phyloP scores from a whole-genome alignment of 2,113 vertebrate species.

The Ceratotherium simum region DNA sequence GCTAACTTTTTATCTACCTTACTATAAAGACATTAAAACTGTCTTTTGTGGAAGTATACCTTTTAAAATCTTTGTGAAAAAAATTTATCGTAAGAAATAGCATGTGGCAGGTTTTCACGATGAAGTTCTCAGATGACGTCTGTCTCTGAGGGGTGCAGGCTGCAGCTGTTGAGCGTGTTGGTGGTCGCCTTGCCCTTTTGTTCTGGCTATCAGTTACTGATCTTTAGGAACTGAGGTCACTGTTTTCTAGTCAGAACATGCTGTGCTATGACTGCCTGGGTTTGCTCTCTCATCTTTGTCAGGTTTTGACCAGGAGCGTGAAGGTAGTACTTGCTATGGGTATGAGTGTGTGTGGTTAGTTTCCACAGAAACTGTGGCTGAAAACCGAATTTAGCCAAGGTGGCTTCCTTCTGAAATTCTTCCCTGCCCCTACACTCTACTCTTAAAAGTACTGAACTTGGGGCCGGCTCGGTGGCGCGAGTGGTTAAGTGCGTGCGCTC shows the following conservation, averaged over 20 bases:
- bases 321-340: not conserved
- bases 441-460: not conserved
- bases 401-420: not conserved
- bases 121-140: not conserved
- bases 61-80: constrained; percentile 34
- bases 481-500: too few species aligned
- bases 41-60: not conserved
- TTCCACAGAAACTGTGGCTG: not conserved
- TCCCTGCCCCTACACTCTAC: not conserved
- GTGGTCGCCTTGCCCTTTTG: not conserved
- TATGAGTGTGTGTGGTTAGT: not conserved
- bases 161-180: constrained; percentile 59
- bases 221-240: constrained; percentile 61
- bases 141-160: not conserved
- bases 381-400: not conserved
- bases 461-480: too few species aligned
- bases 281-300: not conserved
- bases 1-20: not conserved
- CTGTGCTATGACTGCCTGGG: not conserved
- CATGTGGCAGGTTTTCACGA: not conserved
- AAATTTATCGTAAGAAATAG: not conserved
- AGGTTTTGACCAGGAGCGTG: not conserved
- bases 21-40: not conserved
- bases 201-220: constrained; percentile 66
- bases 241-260: not conserved